Conservation (phyloP, 1,140 invertebrate genomes). For the Teleogryllus occipitalis region DNA sequence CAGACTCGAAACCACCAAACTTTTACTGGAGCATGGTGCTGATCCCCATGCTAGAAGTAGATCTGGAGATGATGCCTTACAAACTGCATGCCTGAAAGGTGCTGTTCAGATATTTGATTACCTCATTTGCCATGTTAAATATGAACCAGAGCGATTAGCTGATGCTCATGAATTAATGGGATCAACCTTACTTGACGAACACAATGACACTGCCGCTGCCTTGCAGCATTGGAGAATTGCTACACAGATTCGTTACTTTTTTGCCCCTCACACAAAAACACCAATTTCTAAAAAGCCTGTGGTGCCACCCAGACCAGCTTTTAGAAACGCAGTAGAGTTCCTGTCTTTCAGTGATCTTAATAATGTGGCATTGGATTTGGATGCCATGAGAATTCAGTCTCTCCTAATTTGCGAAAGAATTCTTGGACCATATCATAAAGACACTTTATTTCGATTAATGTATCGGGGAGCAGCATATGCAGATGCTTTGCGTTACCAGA, state of each 20-base stretch:
- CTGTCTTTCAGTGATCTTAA: conserved; percentile 59
- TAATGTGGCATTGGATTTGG: conserved; percentile 60
- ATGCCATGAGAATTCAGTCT: conserved; percentile 73
- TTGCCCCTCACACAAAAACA: conserved; percentile 26
- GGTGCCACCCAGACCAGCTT: conserved; percentile 48
- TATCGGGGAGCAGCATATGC: conserved; percentile 77
- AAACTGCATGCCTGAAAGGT: conserved; percentile 83
- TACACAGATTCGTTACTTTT: conserved; percentile 42
- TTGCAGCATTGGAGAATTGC: conserved; percentile 59
- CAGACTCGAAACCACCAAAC: conserved; percentile 71
- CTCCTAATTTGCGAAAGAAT: conserved; percentile 75
- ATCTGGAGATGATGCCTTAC: conserved; percentile 82
- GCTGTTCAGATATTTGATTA: conserved; percentile 73
- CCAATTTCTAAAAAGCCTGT: conserved; percentile 46
- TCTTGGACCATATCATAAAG: conserved; percentile 70
- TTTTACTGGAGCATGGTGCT: conserved; percentile 71
- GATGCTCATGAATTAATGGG: conserved; percentile 80
- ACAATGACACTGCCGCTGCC: conserved; percentile 58
- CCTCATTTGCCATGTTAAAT: conserved; percentile 54
- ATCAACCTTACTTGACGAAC: conserved; percentile 73
- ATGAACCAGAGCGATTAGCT: conserved; percentile 57
- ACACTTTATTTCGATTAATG: conserved; percentile 70
- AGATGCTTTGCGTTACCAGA: conserved; percentile 71
- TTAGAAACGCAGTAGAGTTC: conserved; percentile 62
- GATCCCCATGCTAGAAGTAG: conserved; percentile 66